phyloP scores from a whole-genome alignment of 2,113 vertebrate species.

The Himantopus leucocephalus region DNA sequence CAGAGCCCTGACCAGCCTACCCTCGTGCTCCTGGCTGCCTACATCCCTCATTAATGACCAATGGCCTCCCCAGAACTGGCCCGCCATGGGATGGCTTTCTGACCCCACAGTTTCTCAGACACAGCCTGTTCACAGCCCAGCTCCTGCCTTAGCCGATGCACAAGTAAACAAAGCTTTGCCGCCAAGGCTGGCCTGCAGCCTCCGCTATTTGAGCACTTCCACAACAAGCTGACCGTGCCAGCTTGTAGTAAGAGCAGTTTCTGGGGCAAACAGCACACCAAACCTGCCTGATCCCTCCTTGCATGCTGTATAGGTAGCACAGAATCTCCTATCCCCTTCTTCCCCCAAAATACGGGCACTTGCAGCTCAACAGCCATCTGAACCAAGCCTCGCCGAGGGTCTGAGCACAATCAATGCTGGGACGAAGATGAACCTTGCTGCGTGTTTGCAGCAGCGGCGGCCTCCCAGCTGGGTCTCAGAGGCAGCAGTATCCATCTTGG shows the following conservation, averaged over 20 bases:
- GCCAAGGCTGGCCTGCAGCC: neutral
- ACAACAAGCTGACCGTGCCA: neutral
- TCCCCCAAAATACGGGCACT: neutral
- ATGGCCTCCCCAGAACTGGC: neutral
- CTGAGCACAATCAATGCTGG: neutral
- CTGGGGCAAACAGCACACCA: neutral
- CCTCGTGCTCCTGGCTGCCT: neutral
- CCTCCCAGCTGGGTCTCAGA: fast-evolving
- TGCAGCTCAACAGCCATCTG: neutral
- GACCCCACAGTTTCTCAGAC: neutral
- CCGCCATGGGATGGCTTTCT: neutral
- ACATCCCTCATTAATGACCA: neutral
- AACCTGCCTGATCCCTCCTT: neutral
- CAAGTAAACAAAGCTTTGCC: neutral
- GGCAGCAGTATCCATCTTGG: neutral
- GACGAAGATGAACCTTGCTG: fast-evolving
- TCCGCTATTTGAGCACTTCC: neutral
- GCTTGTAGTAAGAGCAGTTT: neutral
- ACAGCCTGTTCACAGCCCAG: neutral
- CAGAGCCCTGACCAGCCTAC: neutral
- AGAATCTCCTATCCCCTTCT: neutral
- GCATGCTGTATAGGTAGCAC: neutral
- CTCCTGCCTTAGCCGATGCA: neutral
- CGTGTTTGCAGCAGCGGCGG: neutral
- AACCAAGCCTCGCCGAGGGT: fast-evolving